Evolutionary conservation across 2,113 vertebrate genomes (phyloP).

Genomic region (Phyllostomus discolor): DNA sequence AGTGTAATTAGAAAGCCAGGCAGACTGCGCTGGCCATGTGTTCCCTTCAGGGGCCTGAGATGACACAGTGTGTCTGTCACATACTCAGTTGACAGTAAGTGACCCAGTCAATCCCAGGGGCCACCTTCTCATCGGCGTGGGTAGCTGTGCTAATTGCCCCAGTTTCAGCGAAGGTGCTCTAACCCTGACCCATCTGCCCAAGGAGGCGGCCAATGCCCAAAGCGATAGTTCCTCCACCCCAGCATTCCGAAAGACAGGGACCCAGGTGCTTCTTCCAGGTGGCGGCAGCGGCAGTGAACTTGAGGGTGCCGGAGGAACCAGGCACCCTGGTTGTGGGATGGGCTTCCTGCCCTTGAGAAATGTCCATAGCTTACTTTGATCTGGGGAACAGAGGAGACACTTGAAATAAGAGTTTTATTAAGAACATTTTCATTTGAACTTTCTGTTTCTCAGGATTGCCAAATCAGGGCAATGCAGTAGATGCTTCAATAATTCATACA

Average conservation of each 20-base stretch:
- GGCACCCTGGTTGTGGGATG: too few species aligned
- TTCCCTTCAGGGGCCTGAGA: background rate
- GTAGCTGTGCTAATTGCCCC: background rate
- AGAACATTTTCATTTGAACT: background rate
- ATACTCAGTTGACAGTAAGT: background rate
- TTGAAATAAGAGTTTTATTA: background rate
- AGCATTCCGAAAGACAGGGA: background rate
- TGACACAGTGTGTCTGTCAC: background rate
- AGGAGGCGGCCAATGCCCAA: background rate
- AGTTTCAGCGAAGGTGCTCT: background rate
- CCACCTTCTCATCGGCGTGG: background rate
- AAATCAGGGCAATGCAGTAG: background rate
- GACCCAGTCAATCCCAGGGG: background rate
- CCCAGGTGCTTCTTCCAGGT: background rate
- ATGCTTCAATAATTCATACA: background rate
- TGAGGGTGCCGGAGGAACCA: background rate
- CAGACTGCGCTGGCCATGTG: background rate
- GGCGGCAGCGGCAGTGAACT: background rate
- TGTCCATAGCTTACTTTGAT: background rate
- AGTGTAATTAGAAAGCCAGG: constrained; percentile 42
- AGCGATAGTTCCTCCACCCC: too few species aligned
- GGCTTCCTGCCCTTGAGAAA: background rate
- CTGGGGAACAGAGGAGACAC: background rate
- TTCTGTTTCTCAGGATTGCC: background rate
- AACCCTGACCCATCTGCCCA: background rate